Evolutionary conservation across 2,888 invertebrate genomes (phyloP).

Genomic region (Luperina nickerlii): DNA sequence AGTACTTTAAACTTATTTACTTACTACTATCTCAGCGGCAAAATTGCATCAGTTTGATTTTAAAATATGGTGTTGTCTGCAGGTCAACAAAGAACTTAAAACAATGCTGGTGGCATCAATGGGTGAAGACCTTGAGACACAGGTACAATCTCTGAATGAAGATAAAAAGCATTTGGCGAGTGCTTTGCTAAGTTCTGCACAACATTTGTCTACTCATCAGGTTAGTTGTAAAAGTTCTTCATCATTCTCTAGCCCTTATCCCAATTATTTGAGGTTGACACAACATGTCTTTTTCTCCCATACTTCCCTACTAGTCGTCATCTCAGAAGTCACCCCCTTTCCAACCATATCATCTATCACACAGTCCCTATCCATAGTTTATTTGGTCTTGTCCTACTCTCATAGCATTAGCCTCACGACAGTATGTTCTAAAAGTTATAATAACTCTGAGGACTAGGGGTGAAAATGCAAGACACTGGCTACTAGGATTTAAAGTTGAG

Average conservation of each 20-base stretch:
- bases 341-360: not conserved
- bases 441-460: not conserved
- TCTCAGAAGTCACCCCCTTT: not conserved
- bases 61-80: constrained; percentile 40
- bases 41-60: constrained; percentile 32
- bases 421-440: not conserved
- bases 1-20: constrained; percentile 21
- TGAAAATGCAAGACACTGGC: not conserved
- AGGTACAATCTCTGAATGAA: constrained; percentile 97
- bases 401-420: not conserved
- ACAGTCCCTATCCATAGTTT: not conserved
- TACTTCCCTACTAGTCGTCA: not conserved
- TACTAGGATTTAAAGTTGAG: not conserved
- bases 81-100: constrained; percentile 98
- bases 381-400: not conserved
- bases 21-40: not conserved
- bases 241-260: not conserved
- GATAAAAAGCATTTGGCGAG: constrained; percentile 97
- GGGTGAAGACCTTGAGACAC: constrained; percentile 97
- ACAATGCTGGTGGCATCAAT: constrained; percentile 98
- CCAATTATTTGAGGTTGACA: not conserved
- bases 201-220: constrained; percentile 96
- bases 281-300: not conserved
- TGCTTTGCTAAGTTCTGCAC: constrained; percentile 95
- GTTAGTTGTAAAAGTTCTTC: constrained; percentile 69